Base-by-base conservation (phyloP, 2,888 invertebrate genomes). In the Gastrophysa polygoni region DNA sequence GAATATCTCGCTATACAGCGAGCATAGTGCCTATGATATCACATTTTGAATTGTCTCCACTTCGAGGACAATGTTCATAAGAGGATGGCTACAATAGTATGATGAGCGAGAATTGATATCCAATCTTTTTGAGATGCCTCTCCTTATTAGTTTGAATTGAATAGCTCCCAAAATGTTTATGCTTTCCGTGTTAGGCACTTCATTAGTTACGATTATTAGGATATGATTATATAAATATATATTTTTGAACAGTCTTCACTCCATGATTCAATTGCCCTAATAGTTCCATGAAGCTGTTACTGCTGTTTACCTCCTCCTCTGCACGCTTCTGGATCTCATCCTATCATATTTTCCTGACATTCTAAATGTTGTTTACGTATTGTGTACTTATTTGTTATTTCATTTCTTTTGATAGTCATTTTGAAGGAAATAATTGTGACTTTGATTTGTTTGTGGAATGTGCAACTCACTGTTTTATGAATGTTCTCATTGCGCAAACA, bases 301-400 rank as follows among this genome's bases (percentile, higher is more conserved):
- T 69, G 69, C 68, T 68, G 63, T 67, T 67, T 58, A 68, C 67
- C 67, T 66, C 60, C 63, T 72, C 44, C 75, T 38, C 76, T 76
- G 76, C 77, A 77, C 77, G 77, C 76, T 75, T 74, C 73, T 72
- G 70, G 47, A 58, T 66, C 65, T 69, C 68, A 66, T 63, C 72
- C 72, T 64, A 68, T 65, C 66, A 68, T 68, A 59, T 64, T 61
- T 54, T 61, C 67, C 62, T 63, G 49, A 43, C 43, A 24, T 43
- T 50, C 28, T 64, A 56, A 64, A 61, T 67, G 66, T 67, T 64
- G 64, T 68, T 20, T 68, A 57, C 57, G 44, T 66, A 59, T n/a
- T n/a, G n/a, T n/a, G n/a, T n/a, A n/a, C n/a, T n/a, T 68, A 43
- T 64, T 58, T 28, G 50, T 58, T 34, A 54, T 58, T 47, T 56